Percentiles rank a stretch among this genome's conserved stretches.
These are phyloP conservation scores for Molossus alvarezi DNA, from an alignment of 2,797 vertebrate genomes.

Conservation along the genomic window DNA sequence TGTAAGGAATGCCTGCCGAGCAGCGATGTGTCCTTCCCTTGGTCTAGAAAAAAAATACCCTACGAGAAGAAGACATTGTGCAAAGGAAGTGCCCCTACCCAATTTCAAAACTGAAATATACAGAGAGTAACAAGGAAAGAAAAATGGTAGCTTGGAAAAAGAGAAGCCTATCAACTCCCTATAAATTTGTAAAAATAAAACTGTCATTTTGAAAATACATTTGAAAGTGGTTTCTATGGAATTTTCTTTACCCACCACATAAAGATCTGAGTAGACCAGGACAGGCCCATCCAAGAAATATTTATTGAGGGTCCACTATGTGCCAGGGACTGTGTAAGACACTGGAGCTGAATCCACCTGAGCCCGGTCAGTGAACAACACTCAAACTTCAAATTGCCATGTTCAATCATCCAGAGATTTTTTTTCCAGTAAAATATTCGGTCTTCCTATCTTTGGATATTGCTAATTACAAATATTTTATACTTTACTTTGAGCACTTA, in stretches of 20 bases:
- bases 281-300: background rate
- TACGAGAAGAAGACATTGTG: background rate
- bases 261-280: conserved; percentile 7
- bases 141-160: conserved; percentile 44
- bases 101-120: conserved; percentile 52
- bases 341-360: background rate
- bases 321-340: background rate
- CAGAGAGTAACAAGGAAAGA: conserved; percentile 39
- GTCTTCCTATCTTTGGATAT: background rate
- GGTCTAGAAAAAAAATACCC: conserved; percentile 35
- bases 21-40: conserved; percentile 37
- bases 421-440: conserved; percentile 9
- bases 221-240: conserved; percentile 60
- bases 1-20: conserved; percentile 27
- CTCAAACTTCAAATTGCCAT: background rate
- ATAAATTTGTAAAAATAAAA: conserved; percentile 61
- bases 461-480: conserved; percentile 25
- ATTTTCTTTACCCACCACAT: conserved; percentile 19
- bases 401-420: background rate
- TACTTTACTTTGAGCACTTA: conserved; percentile 47
- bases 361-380: background rate
- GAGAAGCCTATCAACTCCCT: conserved; percentile 38
- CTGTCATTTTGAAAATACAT: conserved; percentile 54
- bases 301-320: background rate
- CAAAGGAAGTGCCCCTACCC: conserved; percentile 16